These are phyloP conservation scores for Camponotus floridanus DNA, from an alignment of 1,140 invertebrate genomes.

Conservation along the genomic window DNA sequence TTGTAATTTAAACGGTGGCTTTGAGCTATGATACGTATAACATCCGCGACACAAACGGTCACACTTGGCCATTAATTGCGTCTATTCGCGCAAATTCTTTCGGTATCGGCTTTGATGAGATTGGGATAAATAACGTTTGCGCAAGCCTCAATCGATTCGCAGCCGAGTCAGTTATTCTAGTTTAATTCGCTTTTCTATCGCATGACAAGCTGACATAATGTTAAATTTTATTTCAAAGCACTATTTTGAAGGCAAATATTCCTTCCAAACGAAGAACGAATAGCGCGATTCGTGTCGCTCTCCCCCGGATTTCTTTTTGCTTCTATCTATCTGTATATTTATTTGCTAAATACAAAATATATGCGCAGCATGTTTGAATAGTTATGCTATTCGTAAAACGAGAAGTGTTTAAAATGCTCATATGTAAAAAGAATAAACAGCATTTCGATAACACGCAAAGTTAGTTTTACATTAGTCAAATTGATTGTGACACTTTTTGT, in stretches of 20 bases:
- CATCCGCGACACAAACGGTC: slow-evolving; percentile 31
- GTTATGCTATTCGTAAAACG: not conserved
- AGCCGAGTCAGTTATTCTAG: not conserved
- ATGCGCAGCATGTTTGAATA: not conserved
- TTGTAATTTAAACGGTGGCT: slow-evolving; percentile 45
- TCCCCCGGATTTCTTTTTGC: slow-evolving; percentile 2
- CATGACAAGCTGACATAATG: slow-evolving; percentile 21
- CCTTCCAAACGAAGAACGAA: not conserved
- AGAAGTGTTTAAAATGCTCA: not conserved
- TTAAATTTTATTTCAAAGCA: slow-evolving; percentile 9
- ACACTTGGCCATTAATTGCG: slow-evolving; percentile 32
- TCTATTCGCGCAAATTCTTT: slow-evolving; percentile 39
- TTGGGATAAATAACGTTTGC: slow-evolving; percentile 45
- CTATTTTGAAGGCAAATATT: slow-evolving; percentile 30
- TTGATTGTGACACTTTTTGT: not conserved
- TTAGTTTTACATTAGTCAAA: not conserved
- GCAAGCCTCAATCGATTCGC: slow-evolving; percentile 15
- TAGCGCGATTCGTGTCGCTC: slow-evolving; percentile 11
- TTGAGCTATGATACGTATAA: slow-evolving; percentile 35
- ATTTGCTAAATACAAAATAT: slow-evolving; percentile 4
- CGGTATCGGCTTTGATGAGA: slow-evolving; percentile 12
- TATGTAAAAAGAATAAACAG: not conserved
- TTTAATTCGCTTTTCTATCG: slow-evolving; percentile 44
- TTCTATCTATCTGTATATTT: not conserved
- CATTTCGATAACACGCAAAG: not conserved